Conservation (phyloP, 2,113 vertebrate genomes). For the Tachycineta bicolor region DNA sequence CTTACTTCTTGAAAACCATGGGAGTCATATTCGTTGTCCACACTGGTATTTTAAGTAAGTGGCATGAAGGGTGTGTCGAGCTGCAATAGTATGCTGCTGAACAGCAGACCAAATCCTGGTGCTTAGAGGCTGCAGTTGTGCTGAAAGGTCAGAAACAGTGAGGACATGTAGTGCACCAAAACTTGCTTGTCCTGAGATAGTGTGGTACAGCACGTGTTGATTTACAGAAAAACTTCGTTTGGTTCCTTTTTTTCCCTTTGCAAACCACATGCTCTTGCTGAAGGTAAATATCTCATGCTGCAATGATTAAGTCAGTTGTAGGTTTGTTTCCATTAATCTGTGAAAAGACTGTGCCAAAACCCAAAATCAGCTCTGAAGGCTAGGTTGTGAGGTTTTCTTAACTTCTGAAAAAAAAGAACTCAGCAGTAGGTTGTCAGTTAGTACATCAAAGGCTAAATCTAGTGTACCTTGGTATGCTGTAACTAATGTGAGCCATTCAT, state of each 20-base stretch:
- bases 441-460: neutral
- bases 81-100: neutral
- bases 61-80: neutral
- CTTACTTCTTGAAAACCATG: neutral
- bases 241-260: neutral
- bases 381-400: neutral
- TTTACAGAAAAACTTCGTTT: neutral
- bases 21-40: neutral
- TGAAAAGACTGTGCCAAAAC: neutral
- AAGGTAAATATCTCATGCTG: neutral
- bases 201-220: neutral
- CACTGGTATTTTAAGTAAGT: conserved; percentile 1
- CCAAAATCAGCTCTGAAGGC: neutral
- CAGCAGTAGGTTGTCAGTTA: neutral
- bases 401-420: neutral
- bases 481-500: conserved; percentile 18
- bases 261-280: neutral
- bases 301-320: neutral
- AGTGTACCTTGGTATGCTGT: neutral
- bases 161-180: neutral
- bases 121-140: neutral
- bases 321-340: neutral
- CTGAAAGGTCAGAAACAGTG: neutral
- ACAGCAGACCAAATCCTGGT: neutral
- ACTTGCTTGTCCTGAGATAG: neutral